Conservation (phyloP, 2,888 invertebrate species). For the Erebia palarica region DNA sequence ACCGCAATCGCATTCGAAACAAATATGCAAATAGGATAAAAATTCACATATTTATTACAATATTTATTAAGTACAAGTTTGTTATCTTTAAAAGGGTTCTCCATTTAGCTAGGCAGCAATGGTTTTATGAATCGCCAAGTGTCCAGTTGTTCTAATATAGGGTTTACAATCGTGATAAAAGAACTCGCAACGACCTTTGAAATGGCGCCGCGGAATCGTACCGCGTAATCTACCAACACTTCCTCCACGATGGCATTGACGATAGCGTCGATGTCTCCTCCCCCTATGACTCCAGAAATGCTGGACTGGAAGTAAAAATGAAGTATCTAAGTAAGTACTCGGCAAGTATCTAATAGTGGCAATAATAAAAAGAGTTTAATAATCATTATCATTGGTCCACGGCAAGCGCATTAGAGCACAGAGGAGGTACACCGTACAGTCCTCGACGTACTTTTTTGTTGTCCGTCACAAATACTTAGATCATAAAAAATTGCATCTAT, state of each 20-base stretch:
- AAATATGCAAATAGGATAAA: too few relatives aligned
- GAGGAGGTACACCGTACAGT: too few relatives aligned
- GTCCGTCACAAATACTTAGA: too few relatives aligned
- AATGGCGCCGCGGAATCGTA: constrained; percentile 66
- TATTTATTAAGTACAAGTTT: too few relatives aligned
- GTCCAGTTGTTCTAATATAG: constrained; percentile 60
- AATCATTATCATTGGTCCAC: too few relatives aligned
- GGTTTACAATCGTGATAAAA: constrained; percentile 51
- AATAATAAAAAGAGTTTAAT: too few relatives aligned
- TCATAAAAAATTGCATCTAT: too few relatives aligned
- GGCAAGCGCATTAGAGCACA: too few relatives aligned
- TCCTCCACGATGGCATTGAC: constrained; percentile 69
- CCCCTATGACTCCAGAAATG: constrained; percentile 70
- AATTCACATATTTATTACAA: too few relatives aligned
- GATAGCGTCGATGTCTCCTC: constrained; percentile 70
- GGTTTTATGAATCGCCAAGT: constrained; percentile 63
- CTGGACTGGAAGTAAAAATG: constrained; percentile 54
- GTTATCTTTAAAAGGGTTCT: not conserved
- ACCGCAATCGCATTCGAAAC: too few relatives aligned
- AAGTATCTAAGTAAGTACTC: not conserved
- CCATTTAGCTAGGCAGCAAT: constrained; percentile 32
- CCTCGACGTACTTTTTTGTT: too few relatives aligned
- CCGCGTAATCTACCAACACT: constrained; percentile 63
- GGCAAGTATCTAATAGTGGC: too few relatives aligned
- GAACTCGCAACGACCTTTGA: constrained; percentile 41